Evolutionary conservation across 1,140 invertebrate genomes (phyloP).

Genomic region (Leptinotarsa lineolata): DNA sequence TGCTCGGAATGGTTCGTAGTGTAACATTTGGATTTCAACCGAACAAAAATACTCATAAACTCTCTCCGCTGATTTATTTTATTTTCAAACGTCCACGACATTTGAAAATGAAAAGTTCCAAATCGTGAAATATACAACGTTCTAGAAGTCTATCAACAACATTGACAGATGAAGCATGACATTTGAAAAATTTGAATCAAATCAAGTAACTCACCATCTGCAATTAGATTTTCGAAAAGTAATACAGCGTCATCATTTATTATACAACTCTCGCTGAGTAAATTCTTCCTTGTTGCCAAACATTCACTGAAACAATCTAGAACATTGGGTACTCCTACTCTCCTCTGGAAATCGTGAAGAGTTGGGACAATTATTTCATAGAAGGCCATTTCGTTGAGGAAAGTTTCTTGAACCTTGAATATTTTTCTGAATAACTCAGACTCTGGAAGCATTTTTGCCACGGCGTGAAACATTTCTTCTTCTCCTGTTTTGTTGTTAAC

Average conservation of each 20-base stretch:
- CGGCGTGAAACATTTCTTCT: constrained; percentile 49
- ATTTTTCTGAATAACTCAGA: constrained; percentile 50
- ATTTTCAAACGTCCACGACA: no score
- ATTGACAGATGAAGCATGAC: no score
- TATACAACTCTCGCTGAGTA: constrained; percentile 25
- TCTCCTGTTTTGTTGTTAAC: constrained; percentile 30
- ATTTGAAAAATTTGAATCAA: no score
- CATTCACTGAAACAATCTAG: constrained; percentile 38
- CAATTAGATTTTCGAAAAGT: constrained; percentile 54
- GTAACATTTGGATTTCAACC: no score
- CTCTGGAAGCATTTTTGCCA: constrained; percentile 57
- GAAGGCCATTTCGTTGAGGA: constrained; percentile 52
- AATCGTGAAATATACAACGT: no score
- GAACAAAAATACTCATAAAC: no score
- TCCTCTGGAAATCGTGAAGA: constrained; percentile 39
- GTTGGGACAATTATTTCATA: constrained; percentile 43
- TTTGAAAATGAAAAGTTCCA: no score
- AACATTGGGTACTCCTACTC: constrained; percentile 27
- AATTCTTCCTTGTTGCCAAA: constrained; percentile 41
- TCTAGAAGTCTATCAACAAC: constrained; percentile 19
- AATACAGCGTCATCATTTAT: constrained; percentile 50
- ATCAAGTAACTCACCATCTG: constrained; percentile 45
- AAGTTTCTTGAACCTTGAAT: constrained; percentile 55
- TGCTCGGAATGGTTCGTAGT: no score
- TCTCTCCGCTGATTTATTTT: no score